Base-by-base conservation (phyloP, 1,140 invertebrate species). In the Formica exsecta region DNA sequence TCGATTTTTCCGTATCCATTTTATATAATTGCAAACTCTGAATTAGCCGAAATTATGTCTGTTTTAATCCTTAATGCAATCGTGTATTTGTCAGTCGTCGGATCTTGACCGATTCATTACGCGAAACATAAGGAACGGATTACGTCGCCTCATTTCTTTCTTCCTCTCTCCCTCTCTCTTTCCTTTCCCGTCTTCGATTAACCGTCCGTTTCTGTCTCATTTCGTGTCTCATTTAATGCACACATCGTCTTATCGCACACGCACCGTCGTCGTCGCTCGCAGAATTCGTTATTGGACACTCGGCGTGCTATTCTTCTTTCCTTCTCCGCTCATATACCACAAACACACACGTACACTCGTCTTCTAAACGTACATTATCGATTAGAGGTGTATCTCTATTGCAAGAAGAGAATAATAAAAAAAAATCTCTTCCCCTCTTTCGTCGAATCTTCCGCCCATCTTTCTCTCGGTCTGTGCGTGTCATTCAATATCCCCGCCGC, bases 311-410 rank as follows among this genome's bases (percentile, higher is more conserved):
- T 59, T 70, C 32, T 36, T 36, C 66, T 41, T 57, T 77, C 38
- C 80, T 61, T 38, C 7, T 41, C 44, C 65, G 19, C 57, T 70
- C 61, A 36, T 6, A 8, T 54, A 38, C 32, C 32, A 41, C 32
- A 19, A 16, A 19, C 16, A 19, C 48, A n/a, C 54, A 3, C 9
- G 2, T 9, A 59, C 7, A 32, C 61, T 62, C 75, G 54, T 81
- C 66, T 71, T 61, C 79, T 73, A 74, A 73, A 36, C 54, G 79
- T 73, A 6, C 29, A 71, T 61, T 83, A 83, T 83, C 38, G 79
- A 83, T 83, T 61, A 73, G 79, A 83, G 38, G 68, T 32, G 38
- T 81, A 36, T 25, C 36, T 19, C 16, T 51, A 51, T 19, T 4
- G 44, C 25, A 3, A 61, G 51, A 48, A 48, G 29, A 13, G 11